Base-by-base conservation (phyloP, 1,140 invertebrate species). In the Aplysia californica region DNA sequence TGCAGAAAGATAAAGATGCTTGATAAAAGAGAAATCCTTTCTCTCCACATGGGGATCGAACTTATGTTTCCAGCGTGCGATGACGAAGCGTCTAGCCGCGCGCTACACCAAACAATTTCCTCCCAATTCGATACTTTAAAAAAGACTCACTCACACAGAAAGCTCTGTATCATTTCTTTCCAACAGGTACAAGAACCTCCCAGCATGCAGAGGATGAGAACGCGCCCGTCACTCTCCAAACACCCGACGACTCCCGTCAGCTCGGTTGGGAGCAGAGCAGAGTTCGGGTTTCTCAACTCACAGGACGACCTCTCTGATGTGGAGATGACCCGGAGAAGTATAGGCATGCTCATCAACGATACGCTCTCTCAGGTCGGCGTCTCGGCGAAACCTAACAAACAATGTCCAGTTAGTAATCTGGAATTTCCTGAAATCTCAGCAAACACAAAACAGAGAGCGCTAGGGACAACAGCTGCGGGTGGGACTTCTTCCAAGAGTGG, bases 221-320 rank as follows among this genome's bases (percentile, higher is more conserved):
- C 58, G 10, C 58, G 58, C 58, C 58, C 58, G 29, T 61, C 58
- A 3, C 58, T 39, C 3, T 39, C 35, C 36, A 74, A 39, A 35
- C 71, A 74, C 38, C 71, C 71, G 4, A n/a, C 71, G 2, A 65
- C 71, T 0, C 71, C 71, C 18, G 38, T 74, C 33, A 74, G 71
- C 38, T 64, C 58, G n/a, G 36, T 36, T 36, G 38, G 56, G 3
- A 50, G 55, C 35, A 20, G 50, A 35, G 10, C 31, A 2, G 71
- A 56, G n/a, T 74, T 38, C 58, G 26, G 26, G 35, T 64, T 74
- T 29, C 50, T 74, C 26, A 74, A 64, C 38, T 36, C 31, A 10
- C 31, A 56, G 35, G 71, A 74, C 33, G 55, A 74, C 18, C 41
- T 74, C 35, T 21, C 35, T 10, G 56, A 61, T 3, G 56, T 39